A percentile compares a stretch with the other conserved stretches of the same genome.
Conservation (phyloP, 2,113 vertebrate species). For the Cephalopterus ornatus region DNA sequence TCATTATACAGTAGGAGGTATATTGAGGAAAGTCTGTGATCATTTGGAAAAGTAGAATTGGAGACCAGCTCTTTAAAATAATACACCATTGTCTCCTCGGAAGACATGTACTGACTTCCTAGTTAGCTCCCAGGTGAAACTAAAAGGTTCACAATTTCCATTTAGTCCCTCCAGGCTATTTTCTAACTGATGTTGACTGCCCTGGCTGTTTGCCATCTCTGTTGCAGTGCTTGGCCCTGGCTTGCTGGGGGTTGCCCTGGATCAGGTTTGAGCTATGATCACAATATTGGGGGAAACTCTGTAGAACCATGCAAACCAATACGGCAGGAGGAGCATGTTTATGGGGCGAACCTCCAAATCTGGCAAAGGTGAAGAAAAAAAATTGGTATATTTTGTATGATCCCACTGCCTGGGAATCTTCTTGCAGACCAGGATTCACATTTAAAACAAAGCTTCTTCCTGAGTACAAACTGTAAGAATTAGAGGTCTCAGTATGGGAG, state of each 20-base stretch:
- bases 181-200: background rate
- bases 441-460: background rate
- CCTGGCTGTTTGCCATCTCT: background rate
- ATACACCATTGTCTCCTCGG: background rate
- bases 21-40: constrained; percentile 54
- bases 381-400: background rate
- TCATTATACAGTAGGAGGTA: constrained; percentile 55
- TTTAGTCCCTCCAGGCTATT: background rate
- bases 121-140: background rate
- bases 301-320: fast-evolving
- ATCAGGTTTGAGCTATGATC: background rate
- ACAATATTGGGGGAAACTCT: fast-evolving
- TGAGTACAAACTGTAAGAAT: background rate
- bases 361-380: background rate
- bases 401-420: background rate
- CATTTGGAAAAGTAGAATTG: background rate
- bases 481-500: background rate
- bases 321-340: fast-evolving
- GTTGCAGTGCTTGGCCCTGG: fast-evolving
- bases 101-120: background rate
- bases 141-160: fast-evolving
- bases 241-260: background rate
- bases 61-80: constrained; percentile 12
- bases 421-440: background rate
- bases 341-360: background rate